Percentiles rank a stretch among this genome's conserved stretches.
phyloP scores from a whole-genome alignment of 2,797 vertebrate genomes.

The Sebastiscus albofasciatus region DNA sequence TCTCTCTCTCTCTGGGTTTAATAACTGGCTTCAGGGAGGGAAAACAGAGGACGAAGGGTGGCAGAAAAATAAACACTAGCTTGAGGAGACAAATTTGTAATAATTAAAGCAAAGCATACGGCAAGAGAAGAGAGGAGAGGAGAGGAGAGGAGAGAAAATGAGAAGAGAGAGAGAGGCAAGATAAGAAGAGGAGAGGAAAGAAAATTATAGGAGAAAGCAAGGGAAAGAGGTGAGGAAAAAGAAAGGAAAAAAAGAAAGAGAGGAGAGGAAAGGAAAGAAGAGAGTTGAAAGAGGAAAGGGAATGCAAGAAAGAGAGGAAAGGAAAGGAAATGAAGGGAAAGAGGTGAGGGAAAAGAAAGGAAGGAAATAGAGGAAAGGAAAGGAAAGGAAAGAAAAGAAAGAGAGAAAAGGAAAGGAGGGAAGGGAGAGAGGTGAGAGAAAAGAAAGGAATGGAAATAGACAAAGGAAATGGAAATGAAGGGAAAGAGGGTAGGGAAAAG shows the following conservation, averaged over 20 bases:
- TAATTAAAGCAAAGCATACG: conserved; percentile 8
- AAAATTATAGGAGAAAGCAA: too few relatives aligned
- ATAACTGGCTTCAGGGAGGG: conserved; percentile 20
- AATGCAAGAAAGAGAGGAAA: background rate
- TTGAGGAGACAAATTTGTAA: conserved; percentile 23
- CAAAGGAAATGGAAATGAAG: background rate
- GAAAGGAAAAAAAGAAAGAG: background rate
- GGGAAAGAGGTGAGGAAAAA: background rate
- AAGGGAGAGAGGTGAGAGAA: too few relatives aligned
- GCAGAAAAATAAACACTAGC: conserved; percentile 8
- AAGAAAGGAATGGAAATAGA: background rate
- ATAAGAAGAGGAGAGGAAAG: fast-evolving
- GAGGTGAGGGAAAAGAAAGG: background rate
- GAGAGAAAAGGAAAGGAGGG: background rate
- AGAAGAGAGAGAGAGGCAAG: background rate
- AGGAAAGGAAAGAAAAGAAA: too few relatives aligned
- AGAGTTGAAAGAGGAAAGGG: too few relatives aligned
- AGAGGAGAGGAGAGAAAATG: background rate
- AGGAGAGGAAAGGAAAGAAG: too few relatives aligned
- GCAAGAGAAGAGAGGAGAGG: background rate
- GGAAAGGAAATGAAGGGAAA: background rate
- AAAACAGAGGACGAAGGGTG: background rate
- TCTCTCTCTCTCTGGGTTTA: conserved; percentile 19
- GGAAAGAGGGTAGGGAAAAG: too few relatives aligned
- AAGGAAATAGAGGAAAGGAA: background rate